Evolutionary conservation across 37 sponge, comb jelly and placozoan species (phyloP).

Genomic region (Sycon ciliatum): DNA sequence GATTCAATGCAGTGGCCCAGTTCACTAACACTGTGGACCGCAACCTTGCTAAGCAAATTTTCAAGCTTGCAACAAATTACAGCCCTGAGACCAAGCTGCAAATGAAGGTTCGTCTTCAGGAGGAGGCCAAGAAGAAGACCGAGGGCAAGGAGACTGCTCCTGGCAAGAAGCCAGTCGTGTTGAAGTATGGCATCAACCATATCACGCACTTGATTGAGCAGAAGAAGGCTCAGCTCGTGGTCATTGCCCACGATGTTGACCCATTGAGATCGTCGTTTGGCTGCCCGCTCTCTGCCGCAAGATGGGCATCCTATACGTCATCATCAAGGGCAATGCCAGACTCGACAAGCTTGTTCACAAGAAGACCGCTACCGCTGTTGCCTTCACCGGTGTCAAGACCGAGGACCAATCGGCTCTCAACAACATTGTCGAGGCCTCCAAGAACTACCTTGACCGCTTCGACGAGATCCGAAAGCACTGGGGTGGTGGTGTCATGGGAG

Average conservation of each 20-base stretch:
- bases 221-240: constrained; percentile 92
- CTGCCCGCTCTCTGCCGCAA: constrained; percentile 93
- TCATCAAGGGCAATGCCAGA: constrained; percentile 87
- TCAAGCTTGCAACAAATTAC: constrained; percentile 82
- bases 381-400: constrained; percentile 63
- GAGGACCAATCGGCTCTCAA: constrained; percentile 75
- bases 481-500: constrained; percentile 85
- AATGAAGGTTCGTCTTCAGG: constrained; percentile 71
- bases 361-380: constrained; percentile 90
- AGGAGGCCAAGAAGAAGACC: constrained; percentile 54
- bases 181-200: constrained; percentile 95
- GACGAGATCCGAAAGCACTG: constrained; percentile 75
- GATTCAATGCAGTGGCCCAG: too few species aligned
- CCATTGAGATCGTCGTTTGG: constrained; percentile 91
- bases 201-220: constrained; percentile 83
- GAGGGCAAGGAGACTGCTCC: constrained; percentile 43
- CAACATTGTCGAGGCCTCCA: constrained; percentile 65
- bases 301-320: constrained; percentile 97
- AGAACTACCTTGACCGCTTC: constrained; percentile 78
- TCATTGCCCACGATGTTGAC: constrained; percentile 96
- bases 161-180: constrained; percentile 64
- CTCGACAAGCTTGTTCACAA: constrained; percentile 86
- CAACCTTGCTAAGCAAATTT: constrained; percentile 74
- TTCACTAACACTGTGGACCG: constrained; percentile 84
- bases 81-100: constrained; percentile 80